Evolutionary conservation across 1,140 invertebrate genomes (phyloP).

Genomic region (Pararge aegeria): DNA sequence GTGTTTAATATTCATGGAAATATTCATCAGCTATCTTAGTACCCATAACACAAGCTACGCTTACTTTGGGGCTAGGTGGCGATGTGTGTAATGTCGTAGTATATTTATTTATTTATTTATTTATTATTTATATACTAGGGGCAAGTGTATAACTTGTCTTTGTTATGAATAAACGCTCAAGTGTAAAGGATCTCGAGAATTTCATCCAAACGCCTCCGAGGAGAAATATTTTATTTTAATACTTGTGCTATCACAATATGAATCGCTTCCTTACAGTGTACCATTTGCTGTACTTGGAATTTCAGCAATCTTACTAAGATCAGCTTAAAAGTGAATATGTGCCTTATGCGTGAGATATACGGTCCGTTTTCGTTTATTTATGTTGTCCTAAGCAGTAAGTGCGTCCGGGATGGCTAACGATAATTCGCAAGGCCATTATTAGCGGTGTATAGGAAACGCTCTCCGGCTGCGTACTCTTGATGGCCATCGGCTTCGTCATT

Average conservation of each 20-base stretch:
- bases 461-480: slow-evolving; percentile 40
- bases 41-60: no score
- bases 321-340: slow-evolving; percentile 7
- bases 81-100: no score
- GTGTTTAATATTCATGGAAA: no score
- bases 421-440: slow-evolving; percentile 58
- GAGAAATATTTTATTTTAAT: slow-evolving; percentile 28
- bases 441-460: slow-evolving; percentile 52
- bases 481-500: slow-evolving; percentile 35
- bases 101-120: no score
- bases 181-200: background rate
- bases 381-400: slow-evolving; percentile 19
- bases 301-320: slow-evolving; percentile 25
- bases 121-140: no score
- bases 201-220: slow-evolving; percentile 11
- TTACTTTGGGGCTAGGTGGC: no score
- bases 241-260: slow-evolving; percentile 29
- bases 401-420: slow-evolving; percentile 44
- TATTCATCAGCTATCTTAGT: no score
- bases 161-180: no score
- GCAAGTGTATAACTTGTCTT: no score
- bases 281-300: slow-evolving; percentile 33
- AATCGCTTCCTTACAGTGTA: slow-evolving; percentile 36
- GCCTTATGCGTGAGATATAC: slow-evolving; percentile 17
- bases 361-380: slow-evolving; percentile 26